phyloP scores from a whole-genome alignment of 2,113 vertebrate species.

The Myrmophylax atrothorax region DNA sequence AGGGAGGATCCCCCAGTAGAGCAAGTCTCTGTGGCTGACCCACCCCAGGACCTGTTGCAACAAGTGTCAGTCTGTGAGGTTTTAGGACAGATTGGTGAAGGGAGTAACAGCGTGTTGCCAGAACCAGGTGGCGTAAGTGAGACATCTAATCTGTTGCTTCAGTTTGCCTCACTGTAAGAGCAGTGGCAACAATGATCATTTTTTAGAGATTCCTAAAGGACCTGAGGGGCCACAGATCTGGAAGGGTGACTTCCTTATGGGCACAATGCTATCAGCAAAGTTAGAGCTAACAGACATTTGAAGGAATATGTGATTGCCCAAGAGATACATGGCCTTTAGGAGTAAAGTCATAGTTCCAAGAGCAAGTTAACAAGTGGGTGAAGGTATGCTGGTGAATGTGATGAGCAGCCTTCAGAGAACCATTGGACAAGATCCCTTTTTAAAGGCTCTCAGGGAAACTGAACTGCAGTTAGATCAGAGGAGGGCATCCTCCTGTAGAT shows the following conservation, averaged over 20 bases:
- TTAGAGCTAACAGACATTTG: not conserved
- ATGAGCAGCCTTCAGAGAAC: not conserved
- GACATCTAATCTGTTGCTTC: rapidly evolving
- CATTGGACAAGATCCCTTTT: not conserved
- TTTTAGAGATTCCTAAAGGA: not conserved
- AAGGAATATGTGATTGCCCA: not conserved
- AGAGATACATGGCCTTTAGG: rapidly evolving
- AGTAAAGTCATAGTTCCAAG: not conserved
- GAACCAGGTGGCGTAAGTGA: not conserved
- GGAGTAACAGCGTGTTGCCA: not conserved
- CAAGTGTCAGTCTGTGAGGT: not conserved
- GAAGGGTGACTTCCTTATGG: not conserved
- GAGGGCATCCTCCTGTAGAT: not conserved
- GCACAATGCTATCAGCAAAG: not conserved
- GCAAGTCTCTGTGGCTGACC: not conserved
- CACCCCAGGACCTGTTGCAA: not conserved
- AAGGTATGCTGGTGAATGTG: not conserved
- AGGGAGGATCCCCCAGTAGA: not conserved
- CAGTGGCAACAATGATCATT: not conserved
- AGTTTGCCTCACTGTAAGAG: not conserved
- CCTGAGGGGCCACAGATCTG: not conserved
- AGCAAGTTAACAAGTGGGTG: not conserved
- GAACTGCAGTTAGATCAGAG: not conserved
- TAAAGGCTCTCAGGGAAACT: not conserved
- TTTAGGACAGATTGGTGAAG: not conserved